Evolutionary conservation across 2,113 vertebrate genomes (phyloP), one percentile per base, ranked within the genome.

Genomic region (Mobula birostris): DNA sequence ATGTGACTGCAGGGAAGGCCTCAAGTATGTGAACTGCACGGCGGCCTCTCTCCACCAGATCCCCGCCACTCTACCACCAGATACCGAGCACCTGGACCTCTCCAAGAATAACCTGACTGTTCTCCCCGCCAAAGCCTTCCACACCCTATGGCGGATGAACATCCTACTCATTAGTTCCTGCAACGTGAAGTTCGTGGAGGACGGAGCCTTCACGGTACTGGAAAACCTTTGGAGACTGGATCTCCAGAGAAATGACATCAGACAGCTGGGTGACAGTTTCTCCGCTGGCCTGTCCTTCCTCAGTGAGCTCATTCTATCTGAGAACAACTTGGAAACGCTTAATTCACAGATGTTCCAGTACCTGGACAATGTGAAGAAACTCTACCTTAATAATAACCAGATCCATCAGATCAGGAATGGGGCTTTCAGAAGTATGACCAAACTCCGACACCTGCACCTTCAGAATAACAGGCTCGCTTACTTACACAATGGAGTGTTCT

Each of bases 151-250:
- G 85, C 97, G 95, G 78, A 96, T 98, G 0, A 95, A 95, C 0
- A 95, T 97, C 0, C 96, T 98, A 17, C 95, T 98, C 74, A 95
- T 98, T 66, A 97, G 96, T 70, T 95, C 96, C 95, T 97, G 97
- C 95, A 94, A 95, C 94, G 97, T 98, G 94, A 95, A 94, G 29
- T 19, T 56, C 40, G 94, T 97, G 94, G 95, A 95, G 48, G 95
- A 96, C 14, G 96, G 96, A 5, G 95, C 95, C 21, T 98, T 98
- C 94, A 94, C 94, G 0, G 95, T 95, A 12, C 95, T 98, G 80
- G 97, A 96, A 94, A 96, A 96, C 95, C 95, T 98, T 8, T 95
- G 96, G 94, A 97, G 96, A 87, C 96, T 98, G 95, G 97, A 98
- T 95, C 96, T 98, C 94, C 97, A 96, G 95, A 94, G 96, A 94